Evolutionary conservation across 2,888 invertebrate genomes (phyloP).

Genomic region (Dugesia japonica): DNA sequence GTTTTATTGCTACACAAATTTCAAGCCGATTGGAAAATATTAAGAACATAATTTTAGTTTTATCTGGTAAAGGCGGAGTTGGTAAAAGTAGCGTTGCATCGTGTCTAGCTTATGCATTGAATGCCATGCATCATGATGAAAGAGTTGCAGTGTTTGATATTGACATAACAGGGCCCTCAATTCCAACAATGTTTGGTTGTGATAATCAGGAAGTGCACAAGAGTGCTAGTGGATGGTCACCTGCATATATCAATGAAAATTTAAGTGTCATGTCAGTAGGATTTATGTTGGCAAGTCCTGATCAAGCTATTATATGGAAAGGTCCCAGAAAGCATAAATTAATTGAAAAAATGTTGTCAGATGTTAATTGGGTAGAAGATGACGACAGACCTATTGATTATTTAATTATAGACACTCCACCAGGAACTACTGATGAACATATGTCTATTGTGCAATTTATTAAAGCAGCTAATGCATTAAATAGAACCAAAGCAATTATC

Average conservation of each 20-base stretch:
- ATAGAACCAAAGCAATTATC: constrained; percentile 62
- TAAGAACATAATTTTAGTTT: constrained; percentile 67
- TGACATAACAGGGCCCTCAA: constrained; percentile 83
- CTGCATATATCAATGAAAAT: constrained; percentile 67
- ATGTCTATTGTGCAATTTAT: constrained; percentile 81
- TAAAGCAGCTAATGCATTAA: constrained; percentile 40
- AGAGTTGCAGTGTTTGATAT: constrained; percentile 80
- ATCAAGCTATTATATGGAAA: constrained; percentile 95
- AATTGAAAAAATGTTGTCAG: constrained; percentile 81
- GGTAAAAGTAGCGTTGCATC: constrained; percentile 84
- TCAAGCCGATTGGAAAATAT: constrained; percentile 63
- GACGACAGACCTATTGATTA: constrained; percentile 60
- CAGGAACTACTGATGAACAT: constrained; percentile 85
- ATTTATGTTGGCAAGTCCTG: constrained; percentile 62
- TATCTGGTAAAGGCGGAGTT: constrained; percentile 90
- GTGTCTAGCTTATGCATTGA: constrained; percentile 64
- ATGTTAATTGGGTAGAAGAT: constrained; percentile 56
- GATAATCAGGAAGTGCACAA: constrained; percentile 70
- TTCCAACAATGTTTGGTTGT: constrained; percentile 71
- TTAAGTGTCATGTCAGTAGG: constrained; percentile 89
- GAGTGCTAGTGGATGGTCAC: constrained; percentile 78
- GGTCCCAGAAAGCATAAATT: constrained; percentile 90
- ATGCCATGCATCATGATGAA: constrained; percentile 42
- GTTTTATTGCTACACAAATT: constrained; percentile 49
- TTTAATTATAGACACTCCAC: constrained; percentile 88